Conservation (phyloP, 2,888 invertebrate genomes). For the Erpobdella octoculata region DNA sequence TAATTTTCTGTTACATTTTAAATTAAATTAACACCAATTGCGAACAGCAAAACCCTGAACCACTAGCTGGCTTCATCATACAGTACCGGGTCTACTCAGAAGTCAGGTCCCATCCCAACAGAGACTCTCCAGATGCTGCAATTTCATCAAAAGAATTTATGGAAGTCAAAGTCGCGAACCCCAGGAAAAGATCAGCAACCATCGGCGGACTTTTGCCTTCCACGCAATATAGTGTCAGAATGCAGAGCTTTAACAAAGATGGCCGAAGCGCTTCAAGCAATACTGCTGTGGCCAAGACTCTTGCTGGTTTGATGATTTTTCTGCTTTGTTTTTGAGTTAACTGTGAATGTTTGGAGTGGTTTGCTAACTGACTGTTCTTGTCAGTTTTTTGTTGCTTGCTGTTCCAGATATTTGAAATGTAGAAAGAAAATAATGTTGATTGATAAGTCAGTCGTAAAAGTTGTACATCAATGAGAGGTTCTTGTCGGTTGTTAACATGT, state of each 20-base stretch:
- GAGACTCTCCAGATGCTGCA: no score
- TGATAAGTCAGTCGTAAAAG: no score
- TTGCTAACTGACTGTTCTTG: not conserved
- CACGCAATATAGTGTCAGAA: constrained; percentile 16
- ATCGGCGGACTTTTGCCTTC: not conserved
- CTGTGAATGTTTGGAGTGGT: not conserved
- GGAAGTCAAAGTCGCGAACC: not conserved
- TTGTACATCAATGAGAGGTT: no score
- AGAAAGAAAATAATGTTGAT: not conserved
- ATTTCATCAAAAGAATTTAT: no score
- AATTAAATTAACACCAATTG: not conserved
- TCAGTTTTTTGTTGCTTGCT: not conserved
- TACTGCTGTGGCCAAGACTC: constrained; percentile 2
- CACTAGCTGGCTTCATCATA: not conserved
- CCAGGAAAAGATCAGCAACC: not conserved
- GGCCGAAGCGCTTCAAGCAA: constrained; percentile 18
- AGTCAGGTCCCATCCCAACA: not conserved
- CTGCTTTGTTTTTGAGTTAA: not conserved
- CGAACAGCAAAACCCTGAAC: not conserved
- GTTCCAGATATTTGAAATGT: not conserved
- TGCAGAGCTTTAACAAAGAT: constrained; percentile 11
- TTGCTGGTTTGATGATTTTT: not conserved
- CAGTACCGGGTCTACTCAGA: not conserved
- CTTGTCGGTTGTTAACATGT: no score
- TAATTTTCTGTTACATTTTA: not conserved